phyloP scores from a whole-genome alignment of 2,113 vertebrate species.

The Phocoena sinus region DNA sequence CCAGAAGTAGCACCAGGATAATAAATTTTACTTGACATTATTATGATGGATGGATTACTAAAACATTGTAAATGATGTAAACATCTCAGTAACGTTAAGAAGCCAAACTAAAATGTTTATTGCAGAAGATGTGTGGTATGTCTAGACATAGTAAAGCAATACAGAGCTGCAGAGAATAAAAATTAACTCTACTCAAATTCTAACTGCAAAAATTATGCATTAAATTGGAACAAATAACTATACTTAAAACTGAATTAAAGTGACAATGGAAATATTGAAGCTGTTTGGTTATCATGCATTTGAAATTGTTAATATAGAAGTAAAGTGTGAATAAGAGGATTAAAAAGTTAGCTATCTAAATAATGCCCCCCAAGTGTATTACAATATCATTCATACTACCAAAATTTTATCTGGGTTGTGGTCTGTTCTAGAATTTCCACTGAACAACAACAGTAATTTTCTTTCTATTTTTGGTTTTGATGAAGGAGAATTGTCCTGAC shows the following conservation, averaged over 20 bases:
- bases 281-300: slow-evolving; percentile 32
- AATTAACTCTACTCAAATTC: slow-evolving; percentile 70
- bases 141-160: slow-evolving; percentile 70
- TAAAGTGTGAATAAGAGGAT: not conserved
- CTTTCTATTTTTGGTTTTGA: not conserved
- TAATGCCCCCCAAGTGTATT: not conserved
- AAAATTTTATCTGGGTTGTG: not conserved
- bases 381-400: not conserved
- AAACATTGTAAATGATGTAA: slow-evolving; percentile 60
- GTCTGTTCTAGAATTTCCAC: not conserved
- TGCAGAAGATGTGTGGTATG: slow-evolving; percentile 59
- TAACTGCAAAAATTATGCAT: slow-evolving; percentile 66
- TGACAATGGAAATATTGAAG: slow-evolving; percentile 47
- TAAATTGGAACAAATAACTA: slow-evolving; percentile 71
- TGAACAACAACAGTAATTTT: not conserved
- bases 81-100: slow-evolving; percentile 52
- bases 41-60: slow-evolving; percentile 57
- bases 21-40: slow-evolving; percentile 62
- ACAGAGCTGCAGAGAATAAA: slow-evolving; percentile 64
- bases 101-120: slow-evolving; percentile 65
- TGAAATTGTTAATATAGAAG: slow-evolving; percentile 36
- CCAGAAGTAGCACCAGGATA: not conserved
- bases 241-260: slow-evolving; percentile 59
- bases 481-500: not conserved
- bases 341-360: not conserved